Evolutionary conservation across 2,797 vertebrate genomes (phyloP), one percentile per base, ranked within the genome.

Genomic region (Meda fulgida): DNA sequence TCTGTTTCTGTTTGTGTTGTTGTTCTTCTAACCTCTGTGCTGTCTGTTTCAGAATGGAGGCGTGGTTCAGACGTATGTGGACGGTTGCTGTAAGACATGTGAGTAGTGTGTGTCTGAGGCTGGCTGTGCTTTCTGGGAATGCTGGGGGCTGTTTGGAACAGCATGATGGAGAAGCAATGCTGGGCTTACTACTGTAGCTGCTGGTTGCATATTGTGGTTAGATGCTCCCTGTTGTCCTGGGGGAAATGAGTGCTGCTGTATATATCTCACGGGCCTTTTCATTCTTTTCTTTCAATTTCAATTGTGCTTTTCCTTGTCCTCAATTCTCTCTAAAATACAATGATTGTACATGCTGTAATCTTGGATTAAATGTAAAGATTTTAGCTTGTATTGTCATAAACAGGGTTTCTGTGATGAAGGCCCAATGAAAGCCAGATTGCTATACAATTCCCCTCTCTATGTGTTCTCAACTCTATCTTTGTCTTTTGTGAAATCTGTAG

Each of bases 31-130:
- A 89, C 55, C 84, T 51, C 77, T 92, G 90, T 81, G n/a, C 58
- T 85, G 92, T 81, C 93, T 89, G 88, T 93, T 92, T 82, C 95
- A 99, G 98, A 98, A 95, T 90, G 98, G 98, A 53, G 98, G 98
- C 43, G 91, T 95, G 91, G 95, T 98, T 90, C 96, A 98, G 94
- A 96, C 91, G 11, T 99, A 97, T 86, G 97, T 97, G 76, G 97
- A 98, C 80, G 98, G 97, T 91, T 99, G 98, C 96, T 99, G 98
- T 96, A 98, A 94, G 95, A 99, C 97, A 92, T 99, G 98, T 99
- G 96, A 99, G 98, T 99, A 87, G 90, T 51, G 89, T 84, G 78
- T 88, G 58, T 70, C 18, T 34, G 60, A 89, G 90, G 92, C 89
- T 94, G 90, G 88, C 92, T 90, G 91, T 89, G 91, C 92, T 94